Base-by-base conservation (phyloP, 2,888 invertebrate genomes). In the Odontocerum albicorne region DNA sequence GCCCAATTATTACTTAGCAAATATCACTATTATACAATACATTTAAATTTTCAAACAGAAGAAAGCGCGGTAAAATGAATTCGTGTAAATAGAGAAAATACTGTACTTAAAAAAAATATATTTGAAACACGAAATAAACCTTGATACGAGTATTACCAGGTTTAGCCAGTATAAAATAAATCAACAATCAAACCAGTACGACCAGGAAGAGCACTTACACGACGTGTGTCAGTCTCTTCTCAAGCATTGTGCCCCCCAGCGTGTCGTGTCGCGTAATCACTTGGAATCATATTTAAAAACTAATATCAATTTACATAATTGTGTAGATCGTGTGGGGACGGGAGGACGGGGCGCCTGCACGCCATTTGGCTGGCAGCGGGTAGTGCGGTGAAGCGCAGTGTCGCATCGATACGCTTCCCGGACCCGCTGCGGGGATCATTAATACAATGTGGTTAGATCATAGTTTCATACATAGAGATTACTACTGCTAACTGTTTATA, bases 271-370 rank as follows among this genome's bases (percentile, higher is more conserved):
- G n/a, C n/a, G 43, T 47, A 47, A 59, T 55, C 49, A 51, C 52
- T 22, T 27, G 39, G 60, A 57, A 61, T 60, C 58, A 63, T 58
- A 60, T 62, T 64, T 64, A 62, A 64, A 65, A 64, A 64, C 63
- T 64, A 64, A 65, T 65, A 65, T 63, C 65, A 64, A 64, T 65
- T 64, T 64, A 64, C 65, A 65, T 64, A 64, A 65, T 65, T 64
- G 63, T 59, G 61, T 59, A 56, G 57, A 59, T 61, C 53, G 54
- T 51, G 49, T 36, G 46, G 46, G 43, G 42, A 13, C 13, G 38
- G 49, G 44, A 16, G 39, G 38, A 20, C 50, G 52, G 44, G 39
- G 55, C 44, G 35, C n/a, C 45, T 44, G 39, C 38, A 62, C 60
- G 63, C 63, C 65, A 64, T 64, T 65, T 65, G 65, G 64, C 64